These are phyloP conservation scores for Ptilodon capucinus DNA, from an alignment of 2,888 invertebrate species.

Conservation along the genomic window DNA sequence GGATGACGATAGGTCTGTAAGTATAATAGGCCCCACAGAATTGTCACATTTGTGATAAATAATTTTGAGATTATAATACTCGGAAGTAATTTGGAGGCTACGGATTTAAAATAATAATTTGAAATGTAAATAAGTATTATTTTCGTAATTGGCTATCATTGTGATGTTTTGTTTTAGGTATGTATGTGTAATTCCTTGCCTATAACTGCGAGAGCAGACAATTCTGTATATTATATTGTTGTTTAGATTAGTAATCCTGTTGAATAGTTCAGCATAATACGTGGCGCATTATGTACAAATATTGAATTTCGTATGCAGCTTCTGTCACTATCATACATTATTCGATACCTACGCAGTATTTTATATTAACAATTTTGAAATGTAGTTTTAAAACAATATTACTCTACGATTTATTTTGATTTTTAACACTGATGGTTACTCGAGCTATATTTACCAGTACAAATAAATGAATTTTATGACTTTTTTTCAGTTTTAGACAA, in stretches of 20 bases:
- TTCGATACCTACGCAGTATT: not conserved
- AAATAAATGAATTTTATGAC: slow-evolving; percentile 25
- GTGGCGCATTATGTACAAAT: slow-evolving; percentile 18
- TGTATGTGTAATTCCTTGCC: slow-evolving; percentile 52
- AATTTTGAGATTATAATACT: slow-evolving; percentile 29
- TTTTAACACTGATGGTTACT: too few species aligned
- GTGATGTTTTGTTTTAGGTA: slow-evolving; percentile 28
- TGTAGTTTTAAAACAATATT: not conserved
- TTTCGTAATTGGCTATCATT: slow-evolving; percentile 19
- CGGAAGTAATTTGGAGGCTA: slow-evolving; percentile 33
- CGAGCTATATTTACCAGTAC: slow-evolving; percentile 22
- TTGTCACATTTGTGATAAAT: slow-evolving; percentile 2
- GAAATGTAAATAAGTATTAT: slow-evolving; percentile 26
- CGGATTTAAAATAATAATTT: slow-evolving; percentile 22
- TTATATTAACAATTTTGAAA: not conserved
- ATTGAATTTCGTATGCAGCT: slow-evolving; percentile 12
- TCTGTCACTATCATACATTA: not conserved
- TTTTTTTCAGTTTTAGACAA: not conserved
- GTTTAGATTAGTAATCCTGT: slow-evolving; percentile 14
- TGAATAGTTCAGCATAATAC: slow-evolving; percentile 20
- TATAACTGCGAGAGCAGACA: slow-evolving; percentile 45
- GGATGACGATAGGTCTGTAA: too few species aligned
- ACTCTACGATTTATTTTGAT: slow-evolving; percentile 3
- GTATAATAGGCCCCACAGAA: too few species aligned
- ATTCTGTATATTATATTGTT: slow-evolving; percentile 10